Percentiles rank a stretch among this genome's conserved stretches.
phyloP scores from a whole-genome alignment of 2,797 vertebrate species.

The Eleutherodactylus coqui region DNA sequence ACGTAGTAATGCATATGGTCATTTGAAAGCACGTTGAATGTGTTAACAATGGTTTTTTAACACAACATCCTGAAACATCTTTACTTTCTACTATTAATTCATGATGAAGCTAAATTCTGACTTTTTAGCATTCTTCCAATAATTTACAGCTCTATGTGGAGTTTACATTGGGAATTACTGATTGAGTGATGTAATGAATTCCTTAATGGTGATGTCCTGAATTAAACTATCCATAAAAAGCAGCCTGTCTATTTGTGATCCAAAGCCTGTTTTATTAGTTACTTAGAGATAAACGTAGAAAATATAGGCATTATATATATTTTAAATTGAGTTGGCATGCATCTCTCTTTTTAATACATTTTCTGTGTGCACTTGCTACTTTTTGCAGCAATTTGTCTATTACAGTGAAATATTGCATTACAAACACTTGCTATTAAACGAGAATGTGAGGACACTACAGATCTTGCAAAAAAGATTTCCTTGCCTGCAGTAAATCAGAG shows the following conservation, averaged over 20 bases:
- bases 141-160: constrained; percentile 50
- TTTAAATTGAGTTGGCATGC: constrained; percentile 69
- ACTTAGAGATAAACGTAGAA: constrained; percentile 71
- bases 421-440: constrained; percentile 74
- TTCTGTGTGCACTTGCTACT: constrained; percentile 72
- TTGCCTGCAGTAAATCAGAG: constrained; percentile 73
- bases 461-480: constrained; percentile 69
- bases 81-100: neutral
- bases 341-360: constrained; percentile 70
- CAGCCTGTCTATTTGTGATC: constrained; percentile 62
- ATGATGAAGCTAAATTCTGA: constrained; percentile 13
- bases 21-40: neutral
- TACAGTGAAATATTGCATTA: constrained; percentile 73
- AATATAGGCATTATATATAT: constrained; percentile 71
- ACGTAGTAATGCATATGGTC: too few relatives aligned
- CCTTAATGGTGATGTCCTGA: constrained; percentile 58
- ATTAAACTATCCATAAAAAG: constrained; percentile 57
- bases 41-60: neutral
- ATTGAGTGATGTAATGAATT: constrained; percentile 64
- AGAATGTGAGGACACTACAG: constrained; percentile 71
- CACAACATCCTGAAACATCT: neutral
- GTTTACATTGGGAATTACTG: constrained; percentile 18
- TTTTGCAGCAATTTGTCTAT: constrained; percentile 68
- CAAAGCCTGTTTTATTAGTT: constrained; percentile 66
- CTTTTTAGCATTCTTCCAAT: constrained; percentile 16